A percentile compares a stretch with the other conserved stretches of the same genome.
These are phyloP conservation scores for Halcyon senegalensis DNA, from an alignment of 2,113 vertebrate species.

Conservation along the genomic window DNA sequence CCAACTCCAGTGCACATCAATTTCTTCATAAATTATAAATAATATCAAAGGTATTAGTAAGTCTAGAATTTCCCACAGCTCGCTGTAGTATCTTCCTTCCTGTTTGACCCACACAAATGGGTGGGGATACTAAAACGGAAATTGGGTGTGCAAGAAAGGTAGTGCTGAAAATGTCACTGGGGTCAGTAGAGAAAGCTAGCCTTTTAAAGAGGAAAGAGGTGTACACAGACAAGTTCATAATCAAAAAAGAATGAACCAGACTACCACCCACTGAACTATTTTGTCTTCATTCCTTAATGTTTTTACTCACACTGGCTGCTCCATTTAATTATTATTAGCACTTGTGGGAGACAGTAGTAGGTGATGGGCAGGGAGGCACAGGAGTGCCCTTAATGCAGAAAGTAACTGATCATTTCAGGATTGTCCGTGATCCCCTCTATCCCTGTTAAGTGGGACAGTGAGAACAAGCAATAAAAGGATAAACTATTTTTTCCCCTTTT, in stretches of 20 bases:
- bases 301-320: neutral
- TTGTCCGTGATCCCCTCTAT: neutral
- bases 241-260: neutral
- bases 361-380: neutral
- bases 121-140: neutral
- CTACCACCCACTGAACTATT: neutral
- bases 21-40: neutral
- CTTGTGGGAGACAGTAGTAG: neutral
- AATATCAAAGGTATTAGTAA: neutral
- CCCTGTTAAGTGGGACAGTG: neutral
- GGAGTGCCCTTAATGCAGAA: neutral
- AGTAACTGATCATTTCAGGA: constrained; percentile 12
- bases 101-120: neutral
- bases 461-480: neutral
- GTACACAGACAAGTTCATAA: neutral
- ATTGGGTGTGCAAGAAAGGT: neutral
- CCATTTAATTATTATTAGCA: neutral
- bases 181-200: neutral
- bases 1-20: neutral
- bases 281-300: neutral
- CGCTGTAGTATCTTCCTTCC: neutral
- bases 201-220: neutral
- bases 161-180: neutral
- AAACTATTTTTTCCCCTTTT: neutral
- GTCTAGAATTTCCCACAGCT: neutral